Conservation (phyloP, 2,888 invertebrate genomes). For the Drosophila fulvimacula region DNA sequence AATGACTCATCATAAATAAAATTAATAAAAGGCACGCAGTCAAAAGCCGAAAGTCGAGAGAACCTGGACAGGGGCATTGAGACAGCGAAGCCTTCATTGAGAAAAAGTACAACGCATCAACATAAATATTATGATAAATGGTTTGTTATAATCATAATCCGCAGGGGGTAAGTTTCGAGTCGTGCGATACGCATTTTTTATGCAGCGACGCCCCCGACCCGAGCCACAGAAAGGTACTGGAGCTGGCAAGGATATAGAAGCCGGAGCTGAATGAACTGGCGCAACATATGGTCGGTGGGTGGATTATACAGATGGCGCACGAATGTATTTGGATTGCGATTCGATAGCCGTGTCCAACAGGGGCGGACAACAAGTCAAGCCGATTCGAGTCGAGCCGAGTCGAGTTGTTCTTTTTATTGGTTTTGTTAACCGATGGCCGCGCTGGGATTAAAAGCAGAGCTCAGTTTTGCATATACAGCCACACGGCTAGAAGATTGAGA, state of each 20-base stretch:
- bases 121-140: slow-evolving; percentile 85
- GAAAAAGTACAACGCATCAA: slow-evolving; percentile 83
- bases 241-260: slow-evolving; percentile 13
- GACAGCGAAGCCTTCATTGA: slow-evolving; percentile 77
- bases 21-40: slow-evolving; percentile 79
- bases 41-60: slow-evolving; percentile 27
- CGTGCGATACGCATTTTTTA: slow-evolving; percentile 73
- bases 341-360: slow-evolving; percentile 60
- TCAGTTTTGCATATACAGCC: slow-evolving; percentile 34
- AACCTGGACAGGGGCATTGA: slow-evolving; percentile 19
- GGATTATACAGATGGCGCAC: slow-evolving; percentile 80
- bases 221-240: slow-evolving; percentile 29
- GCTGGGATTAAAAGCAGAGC: slow-evolving; percentile 42
- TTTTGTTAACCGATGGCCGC: slow-evolving; percentile 55
- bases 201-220: slow-evolving; percentile 46
- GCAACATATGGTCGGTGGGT: slow-evolving; percentile 83
- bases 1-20: slow-evolving; percentile 85
- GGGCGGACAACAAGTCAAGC: slow-evolving; percentile 51
- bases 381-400: slow-evolving; percentile 53
- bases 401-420: slow-evolving; percentile 73
- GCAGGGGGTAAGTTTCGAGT: slow-evolving; percentile 83
- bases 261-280: slow-evolving; percentile 53
- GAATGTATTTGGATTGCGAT: slow-evolving; percentile 58
- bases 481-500: slow-evolving; percentile 11
- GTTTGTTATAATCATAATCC: slow-evolving; percentile 83